Evolutionary conservation across 2,888 invertebrate genomes (phyloP).

Genomic region (Zhuqinia jingwanae): DNA sequence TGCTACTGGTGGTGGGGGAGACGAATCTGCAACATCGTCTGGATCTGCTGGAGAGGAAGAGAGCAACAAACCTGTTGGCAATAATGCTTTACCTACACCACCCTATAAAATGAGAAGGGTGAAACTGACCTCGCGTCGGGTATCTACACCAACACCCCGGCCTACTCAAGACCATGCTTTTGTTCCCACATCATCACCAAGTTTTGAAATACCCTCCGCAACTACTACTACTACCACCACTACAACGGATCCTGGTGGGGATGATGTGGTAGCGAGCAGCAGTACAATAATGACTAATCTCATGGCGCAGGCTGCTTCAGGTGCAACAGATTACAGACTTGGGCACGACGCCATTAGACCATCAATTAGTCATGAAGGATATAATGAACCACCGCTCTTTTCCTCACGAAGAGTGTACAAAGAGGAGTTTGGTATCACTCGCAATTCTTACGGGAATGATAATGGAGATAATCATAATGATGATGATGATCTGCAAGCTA

Average conservation of each 20-base stretch:
- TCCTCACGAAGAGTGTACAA: constrained; percentile 69
- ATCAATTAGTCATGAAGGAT: constrained; percentile 42
- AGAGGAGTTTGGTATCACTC: constrained; percentile 73
- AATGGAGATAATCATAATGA: constrained; percentile 22
- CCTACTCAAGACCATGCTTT: constrained; percentile 3
- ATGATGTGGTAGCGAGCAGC: not conserved
- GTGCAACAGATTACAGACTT: constrained; percentile 40
- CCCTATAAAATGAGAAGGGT: constrained; percentile 71
- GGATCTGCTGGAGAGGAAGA: constrained; percentile 44
- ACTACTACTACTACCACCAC: not conserved
- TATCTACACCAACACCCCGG: constrained; percentile 19
- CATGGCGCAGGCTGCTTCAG: constrained; percentile 51
- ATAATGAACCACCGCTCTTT: constrained; percentile 64
- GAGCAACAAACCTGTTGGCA: constrained; percentile 51
- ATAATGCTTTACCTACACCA: constrained; percentile 66
- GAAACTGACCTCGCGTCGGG: constrained; percentile 65
- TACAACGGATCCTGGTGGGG: not conserved
- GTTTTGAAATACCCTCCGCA: not conserved
- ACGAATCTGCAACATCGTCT: constrained; percentile 41
- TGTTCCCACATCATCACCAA: constrained; percentile 17
- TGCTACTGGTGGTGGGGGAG: not conserved
- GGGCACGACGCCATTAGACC: constrained; percentile 49
- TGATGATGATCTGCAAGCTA: constrained; percentile 53
- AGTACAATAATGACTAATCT: constrained; percentile 7
- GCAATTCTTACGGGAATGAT: constrained; percentile 55